These are phyloP conservation scores for Melikaiella ostensackeni DNA, from an alignment of 2,888 invertebrate genomes.

Conservation along the genomic window DNA sequence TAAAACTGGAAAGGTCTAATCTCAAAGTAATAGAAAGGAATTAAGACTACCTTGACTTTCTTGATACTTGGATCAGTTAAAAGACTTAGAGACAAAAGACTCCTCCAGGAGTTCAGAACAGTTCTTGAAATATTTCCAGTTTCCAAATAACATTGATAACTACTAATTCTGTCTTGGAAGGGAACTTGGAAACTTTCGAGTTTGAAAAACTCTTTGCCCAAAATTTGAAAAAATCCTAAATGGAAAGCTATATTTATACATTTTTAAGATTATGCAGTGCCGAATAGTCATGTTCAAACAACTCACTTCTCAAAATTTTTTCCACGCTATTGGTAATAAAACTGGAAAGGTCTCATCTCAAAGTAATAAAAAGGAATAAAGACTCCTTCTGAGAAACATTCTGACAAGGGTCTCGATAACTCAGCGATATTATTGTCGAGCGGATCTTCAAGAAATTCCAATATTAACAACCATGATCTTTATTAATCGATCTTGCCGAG, in stretches of 20 bases:
- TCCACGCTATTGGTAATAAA: not conserved
- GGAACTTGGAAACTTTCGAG: too few species aligned
- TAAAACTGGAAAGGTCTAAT: not conserved
- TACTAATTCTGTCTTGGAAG: not conserved
- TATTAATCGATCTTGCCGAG: constrained; percentile 40
- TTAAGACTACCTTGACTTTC: not conserved
- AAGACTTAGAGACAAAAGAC: not conserved
- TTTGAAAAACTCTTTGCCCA: too few species aligned
- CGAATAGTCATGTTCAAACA: too few species aligned
- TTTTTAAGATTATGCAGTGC: too few species aligned
- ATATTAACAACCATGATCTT: constrained; percentile 43
- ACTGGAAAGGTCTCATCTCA: not conserved
- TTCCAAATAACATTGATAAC: too few species aligned
- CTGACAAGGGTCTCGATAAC: not conserved
- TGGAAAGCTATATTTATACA: too few species aligned
- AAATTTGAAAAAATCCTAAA: too few species aligned
- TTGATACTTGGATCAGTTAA: not conserved
- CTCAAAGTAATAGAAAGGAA: not conserved
- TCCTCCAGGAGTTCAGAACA: too few species aligned
- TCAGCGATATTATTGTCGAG: not conserved
- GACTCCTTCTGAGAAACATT: not conserved
- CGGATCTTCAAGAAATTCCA: constrained; percentile 17
- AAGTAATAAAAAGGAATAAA: not conserved
- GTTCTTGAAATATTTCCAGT: too few species aligned
- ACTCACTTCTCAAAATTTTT: too few species aligned